phyloP scores from a whole-genome alignment of 2,113 vertebrate genomes.

The Xyrauchen texanus region DNA sequence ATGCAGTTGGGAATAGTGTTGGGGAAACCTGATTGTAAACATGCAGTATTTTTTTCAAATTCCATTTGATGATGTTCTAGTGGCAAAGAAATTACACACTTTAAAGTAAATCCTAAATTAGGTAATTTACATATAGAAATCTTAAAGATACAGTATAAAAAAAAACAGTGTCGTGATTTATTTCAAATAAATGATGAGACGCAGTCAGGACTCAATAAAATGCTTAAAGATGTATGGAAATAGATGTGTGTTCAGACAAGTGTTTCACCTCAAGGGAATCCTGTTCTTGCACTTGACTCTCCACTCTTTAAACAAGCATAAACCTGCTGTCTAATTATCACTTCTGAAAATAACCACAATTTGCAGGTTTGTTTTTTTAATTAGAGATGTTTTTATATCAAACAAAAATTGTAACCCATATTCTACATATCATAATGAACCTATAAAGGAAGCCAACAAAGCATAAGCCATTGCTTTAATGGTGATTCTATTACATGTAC shows the following conservation, averaged over 20 bases:
- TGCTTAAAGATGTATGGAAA: not conserved
- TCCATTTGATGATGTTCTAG: too few relatives aligned
- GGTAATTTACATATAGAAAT: too few relatives aligned
- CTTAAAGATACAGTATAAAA: too few relatives aligned
- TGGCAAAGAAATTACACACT: too few relatives aligned
- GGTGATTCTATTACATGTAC: too few relatives aligned
- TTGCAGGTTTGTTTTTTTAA: constrained; percentile 21
- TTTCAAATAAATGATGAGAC: not conserved
- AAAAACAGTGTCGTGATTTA: too few relatives aligned
- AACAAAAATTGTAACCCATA: constrained; percentile 6
- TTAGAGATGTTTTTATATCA: not conserved
- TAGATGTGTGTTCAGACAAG: not conserved
- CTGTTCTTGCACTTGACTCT: constrained; percentile 13
- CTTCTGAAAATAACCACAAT: constrained; percentile 67
- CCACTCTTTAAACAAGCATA: not conserved
- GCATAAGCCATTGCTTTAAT: not conserved
- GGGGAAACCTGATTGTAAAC: too few relatives aligned
- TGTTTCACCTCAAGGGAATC: constrained; percentile 27
- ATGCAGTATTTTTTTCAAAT: too few relatives aligned
- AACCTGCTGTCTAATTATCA: constrained; percentile 65
- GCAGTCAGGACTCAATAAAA: not conserved
- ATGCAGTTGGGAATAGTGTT: too few relatives aligned
- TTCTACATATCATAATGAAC: not conserved
- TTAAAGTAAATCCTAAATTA: too few relatives aligned
- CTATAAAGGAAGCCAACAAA: not conserved